phyloP scores from a whole-genome alignment of 2,113 vertebrate genomes.

The Lepus timidus region DNA sequence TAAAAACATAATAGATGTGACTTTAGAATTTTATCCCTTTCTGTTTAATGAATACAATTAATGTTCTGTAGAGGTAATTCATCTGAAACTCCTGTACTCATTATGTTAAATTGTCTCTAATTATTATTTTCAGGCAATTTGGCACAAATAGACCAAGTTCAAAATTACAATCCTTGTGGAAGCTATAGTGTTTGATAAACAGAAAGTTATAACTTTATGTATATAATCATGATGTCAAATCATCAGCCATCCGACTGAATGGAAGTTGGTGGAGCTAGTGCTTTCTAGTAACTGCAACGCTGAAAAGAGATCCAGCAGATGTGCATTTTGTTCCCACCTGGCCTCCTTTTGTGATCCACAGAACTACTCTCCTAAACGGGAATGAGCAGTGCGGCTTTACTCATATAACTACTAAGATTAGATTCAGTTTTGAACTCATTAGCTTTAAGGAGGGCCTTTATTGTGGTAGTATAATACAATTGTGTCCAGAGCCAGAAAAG shows the following conservation, averaged over 20 bases:
- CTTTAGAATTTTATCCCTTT: slow-evolving; percentile 70
- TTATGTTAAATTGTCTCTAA: slow-evolving; percentile 79
- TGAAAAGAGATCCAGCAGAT: neutral
- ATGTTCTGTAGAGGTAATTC: slow-evolving; percentile 68
- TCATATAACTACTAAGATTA: slow-evolving; percentile 60
- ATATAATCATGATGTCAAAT: slow-evolving; percentile 74
- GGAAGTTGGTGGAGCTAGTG: neutral
- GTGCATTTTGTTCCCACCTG: slow-evolving; percentile 41
- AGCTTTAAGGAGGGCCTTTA: slow-evolving; percentile 60
- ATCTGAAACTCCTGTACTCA: slow-evolving; percentile 66
- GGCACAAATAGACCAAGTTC: slow-evolving; percentile 69
- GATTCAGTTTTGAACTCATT: slow-evolving; percentile 69
- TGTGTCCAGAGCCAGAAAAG: slow-evolving; percentile 34
- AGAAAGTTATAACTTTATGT: slow-evolving; percentile 77
- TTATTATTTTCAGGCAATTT: slow-evolving; percentile 77
- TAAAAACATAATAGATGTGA: slow-evolving; percentile 60
- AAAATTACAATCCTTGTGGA: slow-evolving; percentile 68
- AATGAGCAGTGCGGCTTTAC: neutral
- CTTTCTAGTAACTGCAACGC: neutral
- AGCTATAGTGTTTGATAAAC: slow-evolving; percentile 71
- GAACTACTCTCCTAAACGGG: neutral
- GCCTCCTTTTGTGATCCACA: slow-evolving; percentile 37
- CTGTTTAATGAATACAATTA: slow-evolving; percentile 73
- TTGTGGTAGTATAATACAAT: slow-evolving; percentile 50
- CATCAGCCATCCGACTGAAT: neutral